phyloP scores from a whole-genome alignment of 2,797 vertebrate genomes.

The Euthynnus affinis region DNA sequence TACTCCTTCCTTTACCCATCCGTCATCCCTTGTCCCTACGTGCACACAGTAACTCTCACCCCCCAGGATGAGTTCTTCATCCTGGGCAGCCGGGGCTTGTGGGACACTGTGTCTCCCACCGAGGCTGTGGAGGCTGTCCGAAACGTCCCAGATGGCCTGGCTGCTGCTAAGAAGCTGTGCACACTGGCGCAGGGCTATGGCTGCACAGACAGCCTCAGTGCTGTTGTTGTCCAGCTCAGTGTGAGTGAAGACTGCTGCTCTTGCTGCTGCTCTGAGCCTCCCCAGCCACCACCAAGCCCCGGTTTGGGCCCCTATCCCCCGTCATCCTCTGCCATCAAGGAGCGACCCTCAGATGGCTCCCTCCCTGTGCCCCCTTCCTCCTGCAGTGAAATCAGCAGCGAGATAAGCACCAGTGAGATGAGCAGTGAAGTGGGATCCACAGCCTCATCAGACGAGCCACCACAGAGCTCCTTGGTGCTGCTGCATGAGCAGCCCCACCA shows the following conservation, averaged over 20 bases:
- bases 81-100: conserved; percentile 95
- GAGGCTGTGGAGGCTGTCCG: conserved; percentile 95
- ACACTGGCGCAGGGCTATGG: conserved; percentile 97
- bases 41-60: conserved; percentile 93
- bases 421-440: conserved; percentile 99
- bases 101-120: conserved; percentile 90
- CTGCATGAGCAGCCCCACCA: conserved; percentile 87
- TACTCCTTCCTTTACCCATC: conserved; percentile 99
- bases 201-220: conserved; percentile 95
- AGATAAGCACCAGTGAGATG: conserved; percentile 98
- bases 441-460: conserved; percentile 93
- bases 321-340: conserved; percentile 87
- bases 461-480: conserved; percentile 82
- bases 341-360: conserved; percentile 86
- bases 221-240: conserved; percentile 96
- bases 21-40: conserved; percentile 93
- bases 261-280: conserved; percentile 93
- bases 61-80: conserved; percentile 98
- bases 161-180: conserved; percentile 97
- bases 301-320: conserved; percentile 87
- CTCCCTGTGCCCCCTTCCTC: conserved; percentile 92
- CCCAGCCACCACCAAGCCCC: conserved; percentile 90
- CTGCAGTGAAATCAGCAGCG: conserved; percentile 98
- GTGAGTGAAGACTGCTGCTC: conserved; percentile 98
- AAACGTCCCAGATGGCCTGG: conserved; percentile 93